Evolutionary conservation across 2,888 invertebrate species (phyloP), one percentile per base, ranked within the genome.

Genomic region (Endotricha flammealis): DNA sequence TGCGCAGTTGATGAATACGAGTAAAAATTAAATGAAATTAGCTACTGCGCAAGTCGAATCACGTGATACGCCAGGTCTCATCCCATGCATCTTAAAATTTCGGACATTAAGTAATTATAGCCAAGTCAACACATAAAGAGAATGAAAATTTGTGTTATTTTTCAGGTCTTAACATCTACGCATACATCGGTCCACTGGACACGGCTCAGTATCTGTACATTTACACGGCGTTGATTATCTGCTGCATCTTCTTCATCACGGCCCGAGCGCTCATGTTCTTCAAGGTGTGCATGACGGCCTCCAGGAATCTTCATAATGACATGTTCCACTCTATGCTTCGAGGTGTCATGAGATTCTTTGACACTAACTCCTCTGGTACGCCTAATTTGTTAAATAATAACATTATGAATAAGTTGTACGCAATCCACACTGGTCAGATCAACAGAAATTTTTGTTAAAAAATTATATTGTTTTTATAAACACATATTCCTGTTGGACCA

Each of bases 331-430:
- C 92, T 30, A 89, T 97, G 56, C 81, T 96, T 4, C 86, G 91
- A 44, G 91, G 94, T 0, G 92, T 92, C 0, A 93, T 96, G 90
- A 75, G 90, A 9, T 97, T 97, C 83, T 97, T 97, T 65, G 94
- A 96, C 56, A 90, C 87, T 0, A 97, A 96, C 80, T 93, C 96
- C 1, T 91, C 92, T 40, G 94, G 94, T 88, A 73, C 72, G 38
- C n/a, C n/a, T n/a, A n/a, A n/a, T n/a, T n/a, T n/a, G n/a, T n/a
- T n/a, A n/a, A n/a, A n/a, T n/a, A n/a, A n/a, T n/a, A n/a, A n/a
- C n/a, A n/a, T n/a, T n/a, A n/a, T n/a, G n/a, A n/a, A n/a, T n/a
- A n/a, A n/a, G n/a, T n/a, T n/a, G n/a, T n/a, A n/a, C n/a, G n/a
- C n/a, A n/a, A n/a, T n/a, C n/a, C n/a, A n/a, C n/a, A n/a, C n/a